Evolutionary conservation across 2,888 invertebrate species (phyloP), one percentile per base, ranked within the genome.

Genomic region (Lomographa bimaculata): DNA sequence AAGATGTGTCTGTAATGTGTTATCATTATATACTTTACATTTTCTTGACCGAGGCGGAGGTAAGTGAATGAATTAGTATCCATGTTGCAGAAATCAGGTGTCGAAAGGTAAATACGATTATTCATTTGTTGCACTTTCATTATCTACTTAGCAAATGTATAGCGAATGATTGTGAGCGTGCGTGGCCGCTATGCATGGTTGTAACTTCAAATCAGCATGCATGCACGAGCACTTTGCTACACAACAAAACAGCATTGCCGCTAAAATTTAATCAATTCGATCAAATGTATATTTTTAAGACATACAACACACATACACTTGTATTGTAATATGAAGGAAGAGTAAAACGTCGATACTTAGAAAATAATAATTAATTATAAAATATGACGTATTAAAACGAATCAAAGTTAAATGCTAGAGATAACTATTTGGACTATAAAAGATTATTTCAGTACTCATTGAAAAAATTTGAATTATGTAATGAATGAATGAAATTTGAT

Each of bases 181-280:
- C 47, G 26, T 60, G 51, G 62, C 69, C 59, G 61, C 50, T 50
- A 34, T 60, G 83, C 83, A 79, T 83, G 81, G 52, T 64, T 80
- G 80, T 74, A 59, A 52, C 62, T 51, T 64, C 57, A 53, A 54
- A 62, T 65, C 53, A 65, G 86, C 85, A 86, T 87, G 86, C 44
- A 42, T 63, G 83, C 85, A 86, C 80, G 79, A 64, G 80, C 82
- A 84, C 77, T 57, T 55, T 60, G 63, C 66, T 69, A 78, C 68
- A 73, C 71, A 66, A 57, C 53, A 19, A 35, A 69, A 65, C 63
- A 66, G 69, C 68, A 70, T 66, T 54, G 60, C 60, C 64, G 62
- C 54, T 54, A 52, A 56, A 34, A 41, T 42, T 9, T 14, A 30
- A 37, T 32, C 43, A 23, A 16, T 38, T 34, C 45, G 37, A 35